Base-by-base conservation (phyloP, 2,113 vertebrate species). In the Lycaon pictus region DNA sequence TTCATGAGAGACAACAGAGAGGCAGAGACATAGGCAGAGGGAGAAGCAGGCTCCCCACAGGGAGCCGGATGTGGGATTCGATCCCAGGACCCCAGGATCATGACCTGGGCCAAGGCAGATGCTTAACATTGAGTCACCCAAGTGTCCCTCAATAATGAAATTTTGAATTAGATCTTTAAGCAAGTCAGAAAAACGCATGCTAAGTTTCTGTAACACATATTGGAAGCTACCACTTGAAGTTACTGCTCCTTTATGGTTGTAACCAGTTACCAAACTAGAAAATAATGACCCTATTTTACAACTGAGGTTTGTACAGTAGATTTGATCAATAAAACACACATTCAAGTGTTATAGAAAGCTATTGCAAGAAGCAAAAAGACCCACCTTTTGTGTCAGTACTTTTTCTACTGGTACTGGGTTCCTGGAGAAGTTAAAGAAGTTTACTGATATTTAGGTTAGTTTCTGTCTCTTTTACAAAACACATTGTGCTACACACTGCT, bases 101-200 rank as follows among this genome's bases (percentile, higher is more conserved):
- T 43, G 43, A 43, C 43, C 43, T 43, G 43, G 43, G 7, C 43
- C 43, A 43, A 43, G 43, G 43, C 6, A 43, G 43, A 43, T 43
- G 43, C 43, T 43, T 43, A 43, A 43, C 43, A 43, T 43, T 43
- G 43, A 43, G 43, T 43, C 43, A 43, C 43, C 43, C 43, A 43
- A 43, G 43, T 43, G 43, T 43, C 43, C 86, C 79, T 37, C 69
- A 29, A 81, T 29, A 86, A 72, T 23, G 7, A 56, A 71, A 60
- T 69, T 89, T 56, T 92, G 20, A 81, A 88, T 77, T 83, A n/a
- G 7, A 60, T 97, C 82, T 83, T 90, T 32, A 60, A 95, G 88
- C 80, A 96, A 96, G 80, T 83, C 0, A 88, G 35, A 88, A 81
- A 90, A 88, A n/a, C 56, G 9, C 12, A 35, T 23, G 6, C 29